Base-by-base conservation (phyloP, 2,797 vertebrate species). In the Poecilia velifera region DNA sequence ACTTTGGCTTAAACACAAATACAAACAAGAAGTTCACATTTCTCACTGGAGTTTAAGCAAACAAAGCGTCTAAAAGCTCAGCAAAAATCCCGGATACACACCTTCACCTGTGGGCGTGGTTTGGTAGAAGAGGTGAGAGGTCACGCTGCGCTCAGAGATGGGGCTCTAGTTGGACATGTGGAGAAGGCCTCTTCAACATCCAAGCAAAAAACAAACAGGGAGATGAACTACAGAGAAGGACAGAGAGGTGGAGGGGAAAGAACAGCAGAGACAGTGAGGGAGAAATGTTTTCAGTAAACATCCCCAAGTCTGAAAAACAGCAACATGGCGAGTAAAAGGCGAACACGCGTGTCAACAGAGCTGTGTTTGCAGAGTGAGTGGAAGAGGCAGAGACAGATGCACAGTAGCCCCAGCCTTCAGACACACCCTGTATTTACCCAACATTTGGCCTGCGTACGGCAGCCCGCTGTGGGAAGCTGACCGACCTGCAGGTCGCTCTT, bases 81-180 rank as follows among this genome's bases (percentile, higher is more conserved):
- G 39, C 41, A 25, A 34, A 79, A 87, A 83, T 47, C 36, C 39
- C 41, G 66, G 78, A 90, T 90, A 93, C 92, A 91, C 86, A 94
- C 93, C 94, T 93, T 93, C 87, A 92, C 92, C 92, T 88, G 86
- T 78, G 87, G 90, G 90, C 81, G 89, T 93, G 88, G 86, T 82
- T 92, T 90, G 89, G 85, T 74, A 89, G 90, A 90, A 92, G 91
- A 90, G 92, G 92, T 92, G 90, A 91, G 88, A 89, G 90, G 84
- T 93, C 88, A 83, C 90, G 22, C 91, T 90, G 82, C 91, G 87
- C 82, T 89, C 91, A 93, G 84, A 91, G 76, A 81, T 41, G 72
- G 86, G 84, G 84, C 85, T 90, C 88, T 94, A 95, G 88, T 81
- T 90, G 86, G 80, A 92, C 93, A 94, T 94, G 89, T 88, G 90